Percentiles rank a stretch among this genome's conserved stretches.
Evolutionary conservation across 2,888 invertebrate genomes (phyloP).

Genomic region (Schizotus pectinicornis): DNA sequence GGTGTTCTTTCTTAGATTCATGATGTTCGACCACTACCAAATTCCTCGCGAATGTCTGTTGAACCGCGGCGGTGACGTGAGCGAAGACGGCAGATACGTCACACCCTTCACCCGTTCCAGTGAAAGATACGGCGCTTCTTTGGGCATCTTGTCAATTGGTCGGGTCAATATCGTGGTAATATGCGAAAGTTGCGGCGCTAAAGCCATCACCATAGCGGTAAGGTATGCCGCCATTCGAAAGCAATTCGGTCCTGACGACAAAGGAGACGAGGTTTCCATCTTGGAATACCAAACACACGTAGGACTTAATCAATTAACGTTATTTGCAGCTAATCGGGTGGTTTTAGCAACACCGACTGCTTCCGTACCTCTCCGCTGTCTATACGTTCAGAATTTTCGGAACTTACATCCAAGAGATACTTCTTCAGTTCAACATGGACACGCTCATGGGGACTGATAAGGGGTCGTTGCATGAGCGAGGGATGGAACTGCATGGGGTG

Average conservation of each 20-base stretch:
- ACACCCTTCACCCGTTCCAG: constrained; percentile 81
- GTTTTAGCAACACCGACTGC: constrained; percentile 72
- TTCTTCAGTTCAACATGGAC: constrained; percentile 42
- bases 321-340: too few relatives aligned
- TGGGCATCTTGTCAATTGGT: constrained; percentile 84
- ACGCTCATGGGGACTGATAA: constrained; percentile 40
- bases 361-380: constrained; percentile 72
- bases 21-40: constrained; percentile 80
- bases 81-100: constrained; percentile 80
- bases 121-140: constrained; percentile 83
- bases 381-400: constrained; percentile 69
- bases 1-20: constrained; percentile 69
- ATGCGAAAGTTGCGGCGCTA: constrained; percentile 67
- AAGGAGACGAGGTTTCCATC: constrained; percentile 76
- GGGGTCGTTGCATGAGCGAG: constrained; percentile 54
- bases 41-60: constrained; percentile 81
- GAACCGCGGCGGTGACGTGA: constrained; percentile 87
- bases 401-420: constrained; percentile 60
- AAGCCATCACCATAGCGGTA: constrained; percentile 82
- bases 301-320: constrained; percentile 36
- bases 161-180: constrained; percentile 77
- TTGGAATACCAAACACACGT: constrained; percentile 92
- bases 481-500: constrained; percentile 78
- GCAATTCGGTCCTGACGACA: constrained; percentile 83
- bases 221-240: constrained; percentile 85